Evolutionary conservation across 2,888 invertebrate genomes (phyloP).

Genomic region (Xylota segnis): DNA sequence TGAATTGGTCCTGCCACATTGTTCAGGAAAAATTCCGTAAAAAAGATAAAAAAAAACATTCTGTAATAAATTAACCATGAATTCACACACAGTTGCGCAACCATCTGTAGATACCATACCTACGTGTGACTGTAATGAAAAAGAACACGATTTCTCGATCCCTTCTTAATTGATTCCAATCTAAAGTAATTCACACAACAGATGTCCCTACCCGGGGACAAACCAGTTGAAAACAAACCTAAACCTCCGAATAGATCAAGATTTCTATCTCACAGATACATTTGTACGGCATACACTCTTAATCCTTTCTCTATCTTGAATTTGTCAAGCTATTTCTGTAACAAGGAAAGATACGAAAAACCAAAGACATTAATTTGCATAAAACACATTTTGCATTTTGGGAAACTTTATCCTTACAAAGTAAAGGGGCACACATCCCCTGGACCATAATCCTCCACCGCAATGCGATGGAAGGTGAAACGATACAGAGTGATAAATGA

Average conservation of each 20-base stretch:
- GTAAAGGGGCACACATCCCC: conserved; percentile 2
- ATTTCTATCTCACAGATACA: conserved; percentile 51
- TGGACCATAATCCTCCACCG: conserved; percentile 8
- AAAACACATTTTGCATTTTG: conserved; percentile 54
- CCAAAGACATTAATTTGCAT: conserved; percentile 47
- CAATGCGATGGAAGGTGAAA: conserved; percentile 53
- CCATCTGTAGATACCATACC: conserved; percentile 3
- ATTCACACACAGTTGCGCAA: conserved; percentile 5
- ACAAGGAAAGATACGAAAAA: conserved; percentile 13
- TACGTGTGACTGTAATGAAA: conserved; percentile 45
- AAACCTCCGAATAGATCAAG: conserved; percentile 49
- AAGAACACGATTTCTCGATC: conserved; percentile 60
- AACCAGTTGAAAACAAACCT: conserved; percentile 12
- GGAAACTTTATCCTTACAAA: conserved; percentile 59
- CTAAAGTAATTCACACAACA: conserved; percentile 58
- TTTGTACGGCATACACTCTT: neutral
- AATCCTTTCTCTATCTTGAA: conserved; percentile 33
- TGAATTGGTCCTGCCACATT: conserved; percentile 17
- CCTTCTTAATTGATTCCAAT: conserved; percentile 68
- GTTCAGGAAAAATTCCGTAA: conserved; percentile 16
- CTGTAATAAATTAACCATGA: conserved; percentile 34
- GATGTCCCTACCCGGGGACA: conserved; percentile 15
- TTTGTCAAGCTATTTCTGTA: conserved; percentile 24
- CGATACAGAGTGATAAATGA: conserved; percentile 67
- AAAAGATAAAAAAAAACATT: conserved; percentile 25